Base-by-base conservation (phyloP, 2,797 vertebrate species). In the Sebastolobus altivelis region DNA sequence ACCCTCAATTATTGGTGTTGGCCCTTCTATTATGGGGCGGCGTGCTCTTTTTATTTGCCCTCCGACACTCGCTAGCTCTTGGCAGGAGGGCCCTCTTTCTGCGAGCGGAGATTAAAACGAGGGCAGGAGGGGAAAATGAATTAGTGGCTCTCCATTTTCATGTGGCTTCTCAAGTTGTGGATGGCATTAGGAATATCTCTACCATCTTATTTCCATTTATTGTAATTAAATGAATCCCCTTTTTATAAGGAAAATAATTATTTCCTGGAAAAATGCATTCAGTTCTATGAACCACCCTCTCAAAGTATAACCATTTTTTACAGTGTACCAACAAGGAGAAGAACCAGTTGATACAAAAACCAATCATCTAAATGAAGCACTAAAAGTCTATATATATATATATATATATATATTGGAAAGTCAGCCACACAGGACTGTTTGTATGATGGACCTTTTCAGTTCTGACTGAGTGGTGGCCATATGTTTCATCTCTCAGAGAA, bases 91-190 rank as follows among this genome's bases (percentile, higher is more conserved):
- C 77, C 67, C 66, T 70, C 59, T 88, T 60, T 84, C 83, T 83
- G 77, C 79, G 87, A 92, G 86, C 89, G 78, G 86, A 92, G 88
- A 88, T 92, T 88, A 90, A 88, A 88, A 85, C 60, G 75, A 90
- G 85, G 75, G 75, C 81, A 56, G 54, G 65, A 72, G 79, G 74
- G 72, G 72, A 70, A 84, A 82, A 79, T 84, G 35, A 87, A 83
- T 86, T 82, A 88, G 77, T 81, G 80, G n/a, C 80, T 88, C 79
- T 79, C 71, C 56, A 52, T 84, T 90, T 82, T 82, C 78, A 79
- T 83, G 33, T 81, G 66, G 67, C 77, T 84, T 80, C 67, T 89
- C 46, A 65, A 89, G 76, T 89, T 84, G 69, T 65, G 65, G 62
- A 85, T 76, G 69, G 65, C 86, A 75, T 76, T 80, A 63, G 68